Evolutionary conservation across 2,888 invertebrate genomes (phyloP), one percentile per base, ranked within the genome.

Genomic region (Folsomia manolachei): DNA sequence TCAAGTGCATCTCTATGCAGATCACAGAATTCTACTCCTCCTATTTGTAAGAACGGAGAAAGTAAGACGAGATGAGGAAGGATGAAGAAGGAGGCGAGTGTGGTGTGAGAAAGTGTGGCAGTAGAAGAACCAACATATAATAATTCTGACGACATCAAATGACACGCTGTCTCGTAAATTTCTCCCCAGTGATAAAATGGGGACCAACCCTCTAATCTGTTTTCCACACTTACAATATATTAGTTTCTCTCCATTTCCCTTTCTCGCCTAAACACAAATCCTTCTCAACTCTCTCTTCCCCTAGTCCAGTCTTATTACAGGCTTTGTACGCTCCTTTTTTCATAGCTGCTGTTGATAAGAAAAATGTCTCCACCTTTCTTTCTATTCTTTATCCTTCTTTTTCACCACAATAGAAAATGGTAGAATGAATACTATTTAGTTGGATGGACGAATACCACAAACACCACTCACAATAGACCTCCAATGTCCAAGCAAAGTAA

Each of bases 81-180:
- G 14, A 18, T 62, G 39, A 39, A 14, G 14, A 14, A 69, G 63
- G 14, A 18, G 27, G 27, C 51, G 24, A 18, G 14, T 11, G 53
- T n/a, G 23, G 63, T 14, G 27, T 18, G 25, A 21, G 66, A 19
- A 39, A 7, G 39, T 39, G 39, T 39, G 39, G 39, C 39, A 39
- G 39, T 39, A 14, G 39, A 39, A n/a, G 24, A 18, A 2, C 27
- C 63, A 63, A 24, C 18, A 27, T 19, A 69, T 75, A 75, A 77
- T 77, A 77, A 77, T 77, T 75, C 71, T 67, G 69, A 70, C 70
- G 75, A 77, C 75, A 78, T 75, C 73, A 67, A 74, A 75, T 74
- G 75, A 78, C 75, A 78, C 61, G 63, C 61, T 78, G 73, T 72
- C 75, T 78, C 76, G 76, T 78, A 78, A 78, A 78, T 78, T 76